A percentile compares a stretch with the other conserved stretches of the same genome.
Conservation (phyloP, 2,888 invertebrate genomes). For the Habrosyne pyritoides region DNA sequence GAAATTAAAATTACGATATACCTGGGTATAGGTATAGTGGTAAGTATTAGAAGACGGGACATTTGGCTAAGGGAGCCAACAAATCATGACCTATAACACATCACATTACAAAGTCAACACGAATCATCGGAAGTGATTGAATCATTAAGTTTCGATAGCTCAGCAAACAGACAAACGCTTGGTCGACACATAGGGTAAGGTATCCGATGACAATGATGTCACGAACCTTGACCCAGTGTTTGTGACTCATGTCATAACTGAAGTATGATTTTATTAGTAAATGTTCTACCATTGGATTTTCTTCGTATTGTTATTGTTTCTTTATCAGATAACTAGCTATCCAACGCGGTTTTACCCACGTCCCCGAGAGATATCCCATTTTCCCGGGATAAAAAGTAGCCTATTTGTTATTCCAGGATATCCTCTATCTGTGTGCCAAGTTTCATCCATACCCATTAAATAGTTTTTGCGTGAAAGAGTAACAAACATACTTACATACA, state of each 20-base stretch:
- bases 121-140: constrained; percentile 3
- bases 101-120: neutral
- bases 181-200: constrained; percentile 1
- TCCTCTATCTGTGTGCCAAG: too few species aligned
- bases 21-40: too few species aligned
- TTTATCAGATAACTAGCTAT: too few species aligned
- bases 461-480: too few species aligned
- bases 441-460: too few species aligned
- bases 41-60: too few species aligned
- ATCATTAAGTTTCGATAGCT: neutral
- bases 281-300: neutral
- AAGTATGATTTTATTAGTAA: constrained; percentile 2
- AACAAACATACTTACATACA: too few species aligned
- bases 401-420: too few species aligned
- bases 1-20: too few species aligned
- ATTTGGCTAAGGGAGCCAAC: neutral
- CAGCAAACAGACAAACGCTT: constrained; percentile 2
- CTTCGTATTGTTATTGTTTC: neutral
- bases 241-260: constrained; percentile 2
- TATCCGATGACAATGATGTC: constrained; percentile 16
- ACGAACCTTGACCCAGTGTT: constrained; percentile 21
- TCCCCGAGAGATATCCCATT: too few species aligned
- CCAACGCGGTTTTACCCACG: too few species aligned
- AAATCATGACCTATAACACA: constrained; percentile 4
- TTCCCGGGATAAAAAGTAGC: too few species aligned